Conservation (phyloP, 2,113 vertebrate genomes). For the Leptodactylus fuscus region DNA sequence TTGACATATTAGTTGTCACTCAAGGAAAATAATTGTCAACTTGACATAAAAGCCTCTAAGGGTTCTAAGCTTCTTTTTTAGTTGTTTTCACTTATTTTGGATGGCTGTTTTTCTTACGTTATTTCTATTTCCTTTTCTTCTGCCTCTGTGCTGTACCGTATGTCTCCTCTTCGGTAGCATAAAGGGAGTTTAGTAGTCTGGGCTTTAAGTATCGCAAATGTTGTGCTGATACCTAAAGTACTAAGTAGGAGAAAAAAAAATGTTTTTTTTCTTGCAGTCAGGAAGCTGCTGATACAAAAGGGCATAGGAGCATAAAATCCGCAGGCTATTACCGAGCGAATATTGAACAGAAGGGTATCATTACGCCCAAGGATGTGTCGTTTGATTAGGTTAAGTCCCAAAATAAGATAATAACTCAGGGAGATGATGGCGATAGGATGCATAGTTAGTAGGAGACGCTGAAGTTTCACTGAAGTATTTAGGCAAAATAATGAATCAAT, state of each 20-base stretch:
- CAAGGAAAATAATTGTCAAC: too few relatives aligned
- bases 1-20: too few relatives aligned
- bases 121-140: neutral
- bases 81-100: too few relatives aligned
- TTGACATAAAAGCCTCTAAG: too few relatives aligned
- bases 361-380: slow-evolving; percentile 23
- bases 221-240: neutral
- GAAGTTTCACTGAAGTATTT: neutral
- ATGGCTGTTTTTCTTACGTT: too few relatives aligned
- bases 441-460: neutral
- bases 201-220: slow-evolving; percentile 6
- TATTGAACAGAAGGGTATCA: slow-evolving; percentile 39
- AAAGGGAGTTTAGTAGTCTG: neutral
- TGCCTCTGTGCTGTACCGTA: too few relatives aligned
- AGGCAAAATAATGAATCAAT: slow-evolving; percentile 11
- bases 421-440: neutral
- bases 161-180: too few relatives aligned
- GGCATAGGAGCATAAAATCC: slow-evolving; percentile 7
- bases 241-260: neutral
- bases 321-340: slow-evolving; percentile 18
- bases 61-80: too few relatives aligned
- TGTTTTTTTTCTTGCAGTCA: slow-evolving; percentile 32
- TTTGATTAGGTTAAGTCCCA: neutral
- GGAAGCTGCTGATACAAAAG: slow-evolving; percentile 31
- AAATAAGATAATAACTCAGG: slow-evolving; percentile 16